A percentile compares a stretch with the other conserved stretches of the same genome.
phyloP scores from a whole-genome alignment of 2,797 vertebrate species.

The Pygocentrus nattereri region DNA sequence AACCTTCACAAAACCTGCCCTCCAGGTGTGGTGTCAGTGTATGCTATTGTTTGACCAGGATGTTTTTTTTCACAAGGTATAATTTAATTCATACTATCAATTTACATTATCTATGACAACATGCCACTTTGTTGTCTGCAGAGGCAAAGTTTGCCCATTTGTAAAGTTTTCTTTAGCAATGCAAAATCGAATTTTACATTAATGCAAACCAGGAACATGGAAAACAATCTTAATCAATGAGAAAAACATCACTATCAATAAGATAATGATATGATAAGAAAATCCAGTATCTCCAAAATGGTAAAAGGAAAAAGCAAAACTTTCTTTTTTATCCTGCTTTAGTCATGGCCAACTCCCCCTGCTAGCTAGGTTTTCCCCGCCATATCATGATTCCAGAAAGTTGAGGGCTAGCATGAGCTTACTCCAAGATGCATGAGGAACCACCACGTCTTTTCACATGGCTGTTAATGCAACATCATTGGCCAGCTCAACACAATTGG shows the following conservation, averaged over 20 bases:
- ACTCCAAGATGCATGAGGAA: background rate
- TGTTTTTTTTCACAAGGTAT: conserved; percentile 33
- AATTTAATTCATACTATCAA: conserved; percentile 52
- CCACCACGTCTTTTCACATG: background rate
- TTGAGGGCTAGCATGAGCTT: background rate
- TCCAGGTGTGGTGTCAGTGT: conserved; percentile 46
- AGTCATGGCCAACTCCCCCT: background rate
- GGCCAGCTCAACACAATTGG: background rate
- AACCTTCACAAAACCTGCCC: conserved; percentile 48
- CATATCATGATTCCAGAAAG: background rate
- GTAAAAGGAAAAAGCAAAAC: no score
- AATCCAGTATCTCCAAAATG: background rate
- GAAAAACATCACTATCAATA: no score
- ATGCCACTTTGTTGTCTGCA: background rate
- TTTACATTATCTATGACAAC: conserved; percentile 33
- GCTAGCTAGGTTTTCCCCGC: background rate
- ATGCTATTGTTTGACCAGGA: conserved; percentile 41
- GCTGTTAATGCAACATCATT: background rate
- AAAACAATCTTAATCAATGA: background rate
- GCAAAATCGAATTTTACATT: background rate
- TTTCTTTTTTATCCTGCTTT: no score
- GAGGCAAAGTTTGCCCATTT: background rate
- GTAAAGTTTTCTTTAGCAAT: background rate
- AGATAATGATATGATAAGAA: no score
- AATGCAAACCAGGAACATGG: background rate